Evolutionary conservation across 2,888 invertebrate species (phyloP), one percentile per base, ranked within the genome.

Genomic region (Stenoptilia bipunctidactyla): DNA sequence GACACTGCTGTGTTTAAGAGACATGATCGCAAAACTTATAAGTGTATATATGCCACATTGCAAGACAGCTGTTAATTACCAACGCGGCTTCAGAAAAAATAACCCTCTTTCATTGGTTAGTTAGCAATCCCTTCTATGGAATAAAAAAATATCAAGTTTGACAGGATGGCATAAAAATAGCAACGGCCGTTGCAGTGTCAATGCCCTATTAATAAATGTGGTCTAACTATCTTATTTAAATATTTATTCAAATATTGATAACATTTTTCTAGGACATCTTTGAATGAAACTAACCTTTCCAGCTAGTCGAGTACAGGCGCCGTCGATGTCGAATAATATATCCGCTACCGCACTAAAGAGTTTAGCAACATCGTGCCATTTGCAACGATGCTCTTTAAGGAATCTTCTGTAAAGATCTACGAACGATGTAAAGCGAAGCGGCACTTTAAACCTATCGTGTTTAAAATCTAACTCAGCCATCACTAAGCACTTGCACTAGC

Each of bases 341-440:
- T 85, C 84, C 38, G 77, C 75, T 35, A 82, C 58, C 34, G 76
- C 69, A 40, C 69, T 65, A 47, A 85, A 62, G 37, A 83, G 60
- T 66, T 82, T 82, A 38, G 79, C 59, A 47, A 85, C 60, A 60
- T 83, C 82, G 53, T 79, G 80, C 84, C 82, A 85, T 55, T 74
- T 76, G 65, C 77, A 82, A 45, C 76, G 70, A 60, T 80, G 77
- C 48, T 80, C 80, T 66, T 82, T 79, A 48, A 83, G 71, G 61
- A 83, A 73, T 52, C 72, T 66, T 54, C 72, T 80, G 61, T 82
- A 84, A 34, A 83, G 61, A 46, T 77, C 77, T 52, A 71, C 79
- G 55, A 82, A 79, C 45, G 80, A 80, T 43, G 63, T 55, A 41
- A 80, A 55, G 42, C 69, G 66, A 27, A 76, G 60, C 27, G 76